Base-by-base conservation (phyloP, 2,888 invertebrate species). In the Empis livida region DNA sequence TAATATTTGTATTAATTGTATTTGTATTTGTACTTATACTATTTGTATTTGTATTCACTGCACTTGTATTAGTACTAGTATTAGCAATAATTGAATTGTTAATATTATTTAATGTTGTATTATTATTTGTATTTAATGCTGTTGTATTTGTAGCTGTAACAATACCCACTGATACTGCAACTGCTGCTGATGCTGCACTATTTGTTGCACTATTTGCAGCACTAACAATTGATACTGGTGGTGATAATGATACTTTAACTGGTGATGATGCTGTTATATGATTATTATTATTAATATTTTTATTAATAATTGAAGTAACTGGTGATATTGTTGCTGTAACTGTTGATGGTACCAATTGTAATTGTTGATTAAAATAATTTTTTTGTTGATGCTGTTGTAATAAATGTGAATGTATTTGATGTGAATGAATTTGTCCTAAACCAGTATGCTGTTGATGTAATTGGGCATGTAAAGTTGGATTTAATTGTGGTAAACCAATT, bases 401-500 rank as follows among this genome's bases (percentile, higher is more conserved):
- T 30, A 55, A 57, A 39, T 54, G 44, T 35, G 57, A 57, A 20
- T 49, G 41, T 14, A 41, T 14, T 27, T 41, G 41, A 8, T 41
- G 41, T 27, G 41, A 23, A 49, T 43, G 23, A 1, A 44, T 17
- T 27, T 44, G 44, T 11, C 38, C 38, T 44, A 27, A 38, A 20
- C 23, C n/a, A 27, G 43, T 43, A 44, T 49, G 49, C n/a, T 51
- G 49, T 32, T 44, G 47, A 15, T 49, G 48, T 14, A 43, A 45
- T 27, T 41, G 37, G 10, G 43, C 49, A 62, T 72, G 70, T 56
- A 73, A 65, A 63, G 70, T 70, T 68, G 71, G 68, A 61, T 71
- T 65, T 47, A 68, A 63, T 49, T 57, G 53, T 52, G 53, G 51
- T 58, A 63, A 62, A 63, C 67, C 69, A 58, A 70, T 61, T 51